These are phyloP conservation scores for Hypsibius dujardini DNA, from an alignment of 1,140 invertebrate species.

Conservation along the genomic window DNA sequence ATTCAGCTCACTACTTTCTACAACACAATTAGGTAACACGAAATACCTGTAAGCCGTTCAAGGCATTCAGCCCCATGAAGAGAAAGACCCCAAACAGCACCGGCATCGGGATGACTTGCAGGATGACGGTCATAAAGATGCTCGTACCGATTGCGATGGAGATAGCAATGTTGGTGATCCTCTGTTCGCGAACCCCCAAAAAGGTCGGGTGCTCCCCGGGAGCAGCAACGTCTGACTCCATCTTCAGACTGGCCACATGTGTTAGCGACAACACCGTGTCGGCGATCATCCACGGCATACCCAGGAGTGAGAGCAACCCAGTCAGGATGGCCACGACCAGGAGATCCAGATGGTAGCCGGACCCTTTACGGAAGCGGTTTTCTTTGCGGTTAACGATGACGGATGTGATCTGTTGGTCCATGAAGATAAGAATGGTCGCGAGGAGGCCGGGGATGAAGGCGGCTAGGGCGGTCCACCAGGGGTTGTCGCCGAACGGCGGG, in stretches of 20 bases:
- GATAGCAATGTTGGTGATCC: constrained; percentile 32
- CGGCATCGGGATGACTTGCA: constrained; percentile 29
- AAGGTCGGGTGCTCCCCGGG: constrained; percentile 34
- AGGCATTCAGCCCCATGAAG: constrained; percentile 32
- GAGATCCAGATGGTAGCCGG: constrained; percentile 20
- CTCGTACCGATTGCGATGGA: constrained; percentile 32
- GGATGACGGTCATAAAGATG: constrained; percentile 28
- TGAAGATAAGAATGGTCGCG: constrained; percentile 33
- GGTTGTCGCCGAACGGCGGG: constrained; percentile 26
- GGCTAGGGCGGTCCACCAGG: constrained; percentile 25
- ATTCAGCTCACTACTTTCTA: neutral
- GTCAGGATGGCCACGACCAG: constrained; percentile 13
- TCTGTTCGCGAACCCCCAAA: constrained; percentile 33
- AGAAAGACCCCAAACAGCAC: constrained; percentile 33
- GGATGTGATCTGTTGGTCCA: constrained; percentile 35
- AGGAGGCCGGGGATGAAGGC: constrained; percentile 30
- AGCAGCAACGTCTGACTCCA: constrained; percentile 29
- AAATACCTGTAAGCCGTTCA: constrained; percentile 29
- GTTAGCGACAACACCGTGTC: constrained; percentile 34
- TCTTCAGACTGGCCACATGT: constrained; percentile 30
- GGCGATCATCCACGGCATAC: constrained; percentile 38
- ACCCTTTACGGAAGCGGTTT: constrained; percentile 28
- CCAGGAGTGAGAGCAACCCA: neutral
- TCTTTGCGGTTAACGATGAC: constrained; percentile 37
- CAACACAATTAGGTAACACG: neutral